Base-by-base conservation (phyloP, 2,797 vertebrate genomes). In the Aeoliscus strigatus region DNA sequence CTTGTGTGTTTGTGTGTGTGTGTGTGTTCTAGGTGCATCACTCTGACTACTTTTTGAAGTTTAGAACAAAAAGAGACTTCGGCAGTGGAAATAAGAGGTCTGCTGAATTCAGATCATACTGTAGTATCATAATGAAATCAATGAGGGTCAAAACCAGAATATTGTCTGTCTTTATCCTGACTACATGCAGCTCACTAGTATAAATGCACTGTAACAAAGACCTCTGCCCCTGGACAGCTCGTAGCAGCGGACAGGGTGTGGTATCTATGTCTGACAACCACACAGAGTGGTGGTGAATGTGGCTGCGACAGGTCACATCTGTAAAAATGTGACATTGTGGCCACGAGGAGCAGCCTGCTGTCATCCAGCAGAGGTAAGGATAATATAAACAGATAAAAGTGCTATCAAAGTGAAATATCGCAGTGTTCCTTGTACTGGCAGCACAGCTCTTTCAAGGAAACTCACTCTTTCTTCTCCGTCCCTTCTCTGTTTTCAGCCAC, bases 341-440 rank as follows among this genome's bases (percentile, higher is more conserved):
- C 60, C 42, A 21, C 8, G 12, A 53, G 69, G 62, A 53, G 52
- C 64, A 51, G 53, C 16, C 51, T 56, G 67, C 54, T 4, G 67
- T 75, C 29, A 61, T 70, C 80, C 77, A 66, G 70, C 70, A 56
- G 62, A 76, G 76, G 80, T 57, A 78, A 81, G 80, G 79, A 82
- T 77, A 16, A 77, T 66, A 53, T 44, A 45, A 64, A 62, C 55
- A 55, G 75, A 79, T 77, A 78, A 83, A 75, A 80, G 80, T 75
- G 77, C 69, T 60, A 79, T 77, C 76, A 80, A 51, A 81, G 77
- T 81, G 71, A 86, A 86, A 86, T 84, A 86, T 86, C 78, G 78
- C 75, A 78, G 32, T 24, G 43, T 28, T 73, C 47, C 24, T 23
- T 25, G 10, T 21, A 51, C 66, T 55, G 43, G 53, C 60, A 53